Conservation (phyloP, 2,797 vertebrate genomes). For the Astyanax mexicanus region DNA sequence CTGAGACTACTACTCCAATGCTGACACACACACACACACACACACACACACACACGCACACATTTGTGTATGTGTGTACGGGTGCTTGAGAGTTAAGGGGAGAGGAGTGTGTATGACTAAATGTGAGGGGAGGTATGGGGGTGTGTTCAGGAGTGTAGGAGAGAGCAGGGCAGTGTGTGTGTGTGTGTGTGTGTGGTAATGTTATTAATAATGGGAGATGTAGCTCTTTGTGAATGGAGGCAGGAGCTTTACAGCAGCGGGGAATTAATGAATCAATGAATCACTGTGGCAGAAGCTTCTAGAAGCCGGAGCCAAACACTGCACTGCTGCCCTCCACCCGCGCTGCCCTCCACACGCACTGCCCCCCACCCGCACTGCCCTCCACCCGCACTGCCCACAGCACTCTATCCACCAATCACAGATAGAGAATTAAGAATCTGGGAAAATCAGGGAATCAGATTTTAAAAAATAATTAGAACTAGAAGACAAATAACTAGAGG, state of each 20-base stretch:
- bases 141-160: not conserved
- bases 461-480: no score
- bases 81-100: not conserved
- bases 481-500: no score
- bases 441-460: no score
- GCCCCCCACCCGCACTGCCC: not conserved
- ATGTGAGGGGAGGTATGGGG: not conserved
- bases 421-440: not conserved
- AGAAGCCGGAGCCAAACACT: slow-evolving; percentile 21
- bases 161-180: not conserved
- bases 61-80: not conserved
- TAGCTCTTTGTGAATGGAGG: slow-evolving; percentile 18
- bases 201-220: slow-evolving; percentile 22
- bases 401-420: not conserved
- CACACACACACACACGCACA: slow-evolving; percentile 16
- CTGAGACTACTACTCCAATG: not conserved
- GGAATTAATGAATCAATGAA: slow-evolving; percentile 9
- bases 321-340: not conserved
- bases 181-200: not conserved
- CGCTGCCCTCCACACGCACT: not conserved
- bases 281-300: slow-evolving; percentile 39
- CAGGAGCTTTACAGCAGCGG: not conserved
- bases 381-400: not conserved
- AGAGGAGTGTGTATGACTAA: slow-evolving; percentile 1
- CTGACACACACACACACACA: slow-evolving; percentile 3